Evolutionary conservation across 2,113 vertebrate genomes (phyloP), one percentile per base, ranked within the genome.

Genomic region (Megaceryle maxima): DNA sequence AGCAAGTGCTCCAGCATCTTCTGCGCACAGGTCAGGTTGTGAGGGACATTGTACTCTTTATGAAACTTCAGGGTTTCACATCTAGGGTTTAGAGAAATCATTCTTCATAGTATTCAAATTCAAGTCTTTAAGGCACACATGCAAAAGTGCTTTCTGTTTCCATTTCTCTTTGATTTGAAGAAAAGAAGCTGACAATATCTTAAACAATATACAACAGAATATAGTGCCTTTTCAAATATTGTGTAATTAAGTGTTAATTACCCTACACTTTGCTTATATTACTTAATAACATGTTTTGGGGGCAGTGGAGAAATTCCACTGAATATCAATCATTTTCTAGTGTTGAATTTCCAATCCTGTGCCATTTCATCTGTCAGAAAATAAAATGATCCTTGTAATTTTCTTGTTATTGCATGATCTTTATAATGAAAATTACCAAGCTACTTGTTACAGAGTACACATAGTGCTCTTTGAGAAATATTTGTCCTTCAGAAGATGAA

Each of bases 321-420:
- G 67, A 79, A 62, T n/a, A 53, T 72, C 60, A 83, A 20, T 72
- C 63, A 70, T 28, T 76, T 76, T 72, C 37, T 83, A n/a, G 24
- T 53, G 20, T 72, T 89, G 56, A 79, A 51, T 89, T 90, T 79
- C 24, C 77, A 85, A 60, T 73, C 19, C 51, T 66, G 5, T 73
- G 48, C 19, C 25, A 57, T 72, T 90, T 87, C 9, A 53, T 86
- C 75, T 87, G 74, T 73, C 94, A 93, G 48, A 87, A 95, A 91
- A 91, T 72, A 66, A 72, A 92, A 84, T 21, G 13, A 79, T 75
- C 39, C 62, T 53, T 91, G 57, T 87, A 86, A 97, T 95, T 96
- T 96, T 90, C 84, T 84, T 91, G 86, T 94, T 96, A 79, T 56
- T 89, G 16, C 55, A 11, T 88, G 74, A 55, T 51, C 64, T 68